phyloP scores from a whole-genome alignment of 2,113 vertebrate genomes.

The Apodemus speciosus region DNA sequence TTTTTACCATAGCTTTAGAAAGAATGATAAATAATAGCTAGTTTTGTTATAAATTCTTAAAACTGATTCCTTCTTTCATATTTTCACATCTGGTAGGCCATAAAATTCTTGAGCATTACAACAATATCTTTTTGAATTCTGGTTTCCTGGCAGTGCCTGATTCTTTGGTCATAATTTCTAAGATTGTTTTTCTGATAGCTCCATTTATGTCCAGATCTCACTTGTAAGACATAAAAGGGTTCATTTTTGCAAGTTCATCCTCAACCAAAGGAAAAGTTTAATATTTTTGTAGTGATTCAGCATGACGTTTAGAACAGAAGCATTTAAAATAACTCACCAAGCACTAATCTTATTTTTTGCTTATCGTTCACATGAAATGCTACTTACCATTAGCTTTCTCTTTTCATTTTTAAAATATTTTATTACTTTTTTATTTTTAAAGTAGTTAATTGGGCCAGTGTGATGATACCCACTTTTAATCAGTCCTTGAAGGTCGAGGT shows the following conservation, averaged over 20 bases:
- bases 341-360: neutral
- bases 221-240: neutral
- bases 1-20: slow-evolving; percentile 6
- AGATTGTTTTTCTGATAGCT: neutral
- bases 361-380: neutral
- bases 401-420: neutral
- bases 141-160: neutral
- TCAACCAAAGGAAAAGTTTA: slow-evolving; percentile 8
- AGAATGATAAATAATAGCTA: neutral
- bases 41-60: neutral
- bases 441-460: neutral
- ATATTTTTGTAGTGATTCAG: slow-evolving; percentile 26
- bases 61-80: neutral
- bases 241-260: neutral
- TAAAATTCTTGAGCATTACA: neutral
- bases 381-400: neutral
- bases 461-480: neutral
- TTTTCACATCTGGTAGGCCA: neutral
- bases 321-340: neutral
- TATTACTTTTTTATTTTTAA: neutral
- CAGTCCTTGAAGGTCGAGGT: neutral
- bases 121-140: neutral
- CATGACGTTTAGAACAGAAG: slow-evolving; percentile 2
- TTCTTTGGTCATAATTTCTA: slow-evolving; percentile 30
- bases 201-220: neutral